phyloP scores from a whole-genome alignment of 2,888 invertebrate species.

The Xestia sexstrigata region DNA sequence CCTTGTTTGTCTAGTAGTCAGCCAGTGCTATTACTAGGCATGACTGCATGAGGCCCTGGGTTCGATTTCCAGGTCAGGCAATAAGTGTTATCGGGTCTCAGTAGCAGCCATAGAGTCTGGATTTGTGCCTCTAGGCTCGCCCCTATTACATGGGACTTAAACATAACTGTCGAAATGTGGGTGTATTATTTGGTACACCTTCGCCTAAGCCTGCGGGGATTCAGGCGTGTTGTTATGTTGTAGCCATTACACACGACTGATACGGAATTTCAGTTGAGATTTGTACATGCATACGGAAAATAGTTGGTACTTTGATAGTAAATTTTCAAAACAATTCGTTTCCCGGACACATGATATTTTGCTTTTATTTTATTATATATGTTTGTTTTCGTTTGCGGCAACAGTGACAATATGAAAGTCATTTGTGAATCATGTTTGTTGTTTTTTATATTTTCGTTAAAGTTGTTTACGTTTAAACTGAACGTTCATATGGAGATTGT shows the following conservation, averaged over 20 bases:
- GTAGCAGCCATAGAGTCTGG: not conserved
- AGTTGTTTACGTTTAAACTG: conserved; percentile 52
- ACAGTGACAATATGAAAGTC: conserved; percentile 42
- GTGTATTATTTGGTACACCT: not conserved
- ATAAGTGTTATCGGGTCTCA: not conserved
- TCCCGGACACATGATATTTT: conserved; percentile 3
- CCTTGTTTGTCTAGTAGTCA: not conserved
- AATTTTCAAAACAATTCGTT: not conserved
- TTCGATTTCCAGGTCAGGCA: not conserved
- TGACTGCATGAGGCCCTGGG: not conserved
- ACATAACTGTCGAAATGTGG: not conserved
- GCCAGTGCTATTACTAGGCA: not conserved
- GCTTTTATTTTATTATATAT: conserved; percentile 31
- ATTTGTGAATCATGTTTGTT: conserved; percentile 57
- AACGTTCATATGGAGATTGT: conserved; percentile 54
- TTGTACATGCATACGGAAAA: not conserved
- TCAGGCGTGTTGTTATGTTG: not conserved
- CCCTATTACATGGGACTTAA: not conserved
- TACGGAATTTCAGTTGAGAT: not conserved
- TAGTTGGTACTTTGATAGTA: not conserved
- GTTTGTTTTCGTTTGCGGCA: conserved; percentile 55
- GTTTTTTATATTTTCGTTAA: conserved; percentile 54
- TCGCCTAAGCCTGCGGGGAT: not conserved
- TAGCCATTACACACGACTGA: not conserved
- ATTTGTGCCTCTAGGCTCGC: not conserved